Evolutionary conservation across 2,888 invertebrate species (phyloP), one percentile per base, ranked within the genome.

Genomic region (Ischnus inquisitorius): DNA sequence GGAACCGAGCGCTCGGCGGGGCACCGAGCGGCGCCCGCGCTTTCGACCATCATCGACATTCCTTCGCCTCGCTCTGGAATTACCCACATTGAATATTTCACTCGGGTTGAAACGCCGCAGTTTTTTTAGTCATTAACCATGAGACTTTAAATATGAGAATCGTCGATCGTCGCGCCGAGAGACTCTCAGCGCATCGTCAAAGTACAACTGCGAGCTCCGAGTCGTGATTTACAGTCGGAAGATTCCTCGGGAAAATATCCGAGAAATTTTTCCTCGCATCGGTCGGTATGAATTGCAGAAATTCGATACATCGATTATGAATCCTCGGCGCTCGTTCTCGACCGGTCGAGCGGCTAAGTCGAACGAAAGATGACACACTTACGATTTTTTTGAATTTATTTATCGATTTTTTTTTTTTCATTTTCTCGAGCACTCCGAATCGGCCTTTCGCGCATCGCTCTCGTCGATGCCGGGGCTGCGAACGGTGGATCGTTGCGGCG

Each of bases 361-460:
- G 85, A 84, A 86, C 88, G 85, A 83, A 88, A 88, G 89, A 89
- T 90, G 90, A 87, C 90, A 89, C 74, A 90, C 90, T 90, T 90
- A 62, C 75, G 46, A 75, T 78, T 75, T 79, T 75, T 75, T 71
- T 69, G n/a, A n/a, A n/a, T n/a, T 39, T 6, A 16, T 16, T 22
- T 51, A 2, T 10, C 0, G 3, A 25, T 71, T 57, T 22, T 10
- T 14, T 46, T 46, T 46, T 46, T 69, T 69, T 16, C 19, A 2
- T 65, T 12, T 57, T 57, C 16, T 25, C 1, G 14, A 41, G 12
- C n/a, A 3, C 65, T 65, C 19, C 48, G 72, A 46, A 22, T 65
- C 28, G 22, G 19, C 51, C 67, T 62, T 60, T 67, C 57, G 65
- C n/a, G 51, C 48, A 28, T n/a, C 64, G 22, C 43, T 12, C 39